Conservation (phyloP, 2,113 vertebrate genomes). For the Phrynocephalus versicolor region DNA sequence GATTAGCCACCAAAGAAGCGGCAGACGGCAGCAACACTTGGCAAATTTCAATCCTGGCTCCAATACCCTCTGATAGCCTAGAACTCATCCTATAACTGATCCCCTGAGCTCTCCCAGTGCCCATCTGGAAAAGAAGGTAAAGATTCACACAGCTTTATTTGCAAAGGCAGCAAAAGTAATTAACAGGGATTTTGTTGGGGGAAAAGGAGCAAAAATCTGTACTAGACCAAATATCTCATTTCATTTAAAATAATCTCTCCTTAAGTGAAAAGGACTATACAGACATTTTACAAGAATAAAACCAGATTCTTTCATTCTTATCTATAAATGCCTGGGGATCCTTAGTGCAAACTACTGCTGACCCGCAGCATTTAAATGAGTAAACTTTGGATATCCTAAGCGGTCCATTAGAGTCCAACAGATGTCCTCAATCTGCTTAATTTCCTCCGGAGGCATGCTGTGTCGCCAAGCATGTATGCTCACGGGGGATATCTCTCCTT, state of each 20-base stretch:
- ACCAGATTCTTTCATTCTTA: slow-evolving; percentile 72
- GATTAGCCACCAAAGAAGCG: background rate
- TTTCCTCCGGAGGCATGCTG: slow-evolving; percentile 84
- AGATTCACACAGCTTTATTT: slow-evolving; percentile 45
- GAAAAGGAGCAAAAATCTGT: slow-evolving; percentile 21
- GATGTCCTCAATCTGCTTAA: slow-evolving; percentile 85
- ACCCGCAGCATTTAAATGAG: slow-evolving; percentile 84
- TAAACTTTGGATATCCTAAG: slow-evolving; percentile 87
- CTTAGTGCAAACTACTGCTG: slow-evolving; percentile 88
- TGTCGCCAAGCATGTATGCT: slow-evolving; percentile 86
- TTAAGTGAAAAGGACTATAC: slow-evolving; percentile 66
- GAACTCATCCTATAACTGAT: slow-evolving; percentile 45
- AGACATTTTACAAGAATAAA: slow-evolving; percentile 80
- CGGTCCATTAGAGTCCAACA: slow-evolving; percentile 87
- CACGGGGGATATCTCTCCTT: slow-evolving; percentile 89
- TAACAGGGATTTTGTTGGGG: slow-evolving; percentile 15
- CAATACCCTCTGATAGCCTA: slow-evolving; percentile 41
- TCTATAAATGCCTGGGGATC: slow-evolving; percentile 64
- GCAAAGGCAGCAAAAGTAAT: slow-evolving; percentile 65
- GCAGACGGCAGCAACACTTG: slow-evolving; percentile 31
- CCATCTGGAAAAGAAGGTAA: slow-evolving; percentile 47
- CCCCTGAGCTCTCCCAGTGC: slow-evolving; percentile 58
- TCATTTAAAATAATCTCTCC: slow-evolving; percentile 75
- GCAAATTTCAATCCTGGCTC: slow-evolving; percentile 27
- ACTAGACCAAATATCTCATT: slow-evolving; percentile 59